phyloP scores from a whole-genome alignment of 1,140 invertebrate species.

The Megathymus violae region DNA sequence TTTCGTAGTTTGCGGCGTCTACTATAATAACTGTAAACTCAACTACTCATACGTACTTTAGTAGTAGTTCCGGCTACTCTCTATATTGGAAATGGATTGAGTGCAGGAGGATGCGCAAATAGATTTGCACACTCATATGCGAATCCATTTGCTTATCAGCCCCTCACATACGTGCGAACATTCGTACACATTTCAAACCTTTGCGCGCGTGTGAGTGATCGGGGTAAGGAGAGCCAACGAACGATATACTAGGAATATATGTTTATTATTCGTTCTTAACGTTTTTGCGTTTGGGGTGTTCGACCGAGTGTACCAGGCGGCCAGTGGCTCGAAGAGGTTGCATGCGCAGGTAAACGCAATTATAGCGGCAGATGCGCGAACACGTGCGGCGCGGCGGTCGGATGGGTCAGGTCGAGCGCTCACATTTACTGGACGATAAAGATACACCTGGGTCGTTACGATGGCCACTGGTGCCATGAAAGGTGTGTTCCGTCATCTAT shows the following conservation, averaged over 20 bases:
- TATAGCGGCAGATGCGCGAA: conserved; percentile 54
- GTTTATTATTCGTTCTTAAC: conserved; percentile 1
- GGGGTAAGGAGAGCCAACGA: too few species aligned
- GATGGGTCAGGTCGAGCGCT: conserved; percentile 43
- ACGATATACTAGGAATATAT: conserved; percentile 21
- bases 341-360: conserved; percentile 46
- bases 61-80: too few species aligned
- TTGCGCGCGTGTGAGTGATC: too few species aligned
- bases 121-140: too few species aligned
- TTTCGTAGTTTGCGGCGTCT: too few species aligned
- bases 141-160: too few species aligned
- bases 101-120: too few species aligned
- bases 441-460: conserved; percentile 33
- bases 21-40: too few species aligned
- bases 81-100: too few species aligned
- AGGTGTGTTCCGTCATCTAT: conserved; percentile 23
- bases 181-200: too few species aligned
- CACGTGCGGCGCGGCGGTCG: conserved; percentile 55
- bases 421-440: conserved; percentile 11
- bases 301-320: conserved; percentile 40
- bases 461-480: conserved; percentile 6
- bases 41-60: too few species aligned
- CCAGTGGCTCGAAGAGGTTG: conserved; percentile 37
- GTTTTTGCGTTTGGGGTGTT: conserved; percentile 18
- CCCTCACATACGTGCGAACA: too few species aligned